A percentile compares a stretch with the other conserved stretches of the same genome.
Conservation (phyloP, 2,113 vertebrate species). For the Bubalus kerabau region DNA sequence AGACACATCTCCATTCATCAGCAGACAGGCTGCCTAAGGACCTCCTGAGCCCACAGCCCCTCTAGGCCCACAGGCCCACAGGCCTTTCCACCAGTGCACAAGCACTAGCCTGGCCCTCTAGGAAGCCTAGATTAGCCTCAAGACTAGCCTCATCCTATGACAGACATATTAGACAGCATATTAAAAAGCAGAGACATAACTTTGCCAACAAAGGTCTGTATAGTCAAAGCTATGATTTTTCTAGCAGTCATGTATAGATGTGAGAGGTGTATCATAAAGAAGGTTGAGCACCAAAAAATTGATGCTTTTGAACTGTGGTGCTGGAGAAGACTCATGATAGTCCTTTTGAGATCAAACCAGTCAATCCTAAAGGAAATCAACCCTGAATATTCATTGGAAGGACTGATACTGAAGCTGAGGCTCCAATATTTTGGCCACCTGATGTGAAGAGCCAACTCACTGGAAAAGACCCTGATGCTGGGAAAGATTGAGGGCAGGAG, state of each 20-base stretch:
- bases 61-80: background rate
- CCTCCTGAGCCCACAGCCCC: background rate
- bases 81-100: background rate
- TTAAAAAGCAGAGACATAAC: background rate
- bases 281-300: background rate
- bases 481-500: background rate
- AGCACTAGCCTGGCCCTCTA: background rate
- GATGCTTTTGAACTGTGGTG: background rate
- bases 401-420: background rate
- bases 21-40: background rate
- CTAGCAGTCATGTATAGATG: background rate
- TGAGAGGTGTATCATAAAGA: background rate
- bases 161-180: background rate
- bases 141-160: background rate
- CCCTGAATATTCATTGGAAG: background rate
- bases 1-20: background rate
- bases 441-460: background rate
- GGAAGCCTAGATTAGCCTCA: background rate
- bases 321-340: background rate
- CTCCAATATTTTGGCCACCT: background rate
- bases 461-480: background rate
- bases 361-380: background rate
- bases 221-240: background rate
- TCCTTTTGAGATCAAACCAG: background rate
- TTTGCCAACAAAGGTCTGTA: background rate